phyloP scores from a whole-genome alignment of 1,140 invertebrate genomes.

The Hormaphis cornu region DNA sequence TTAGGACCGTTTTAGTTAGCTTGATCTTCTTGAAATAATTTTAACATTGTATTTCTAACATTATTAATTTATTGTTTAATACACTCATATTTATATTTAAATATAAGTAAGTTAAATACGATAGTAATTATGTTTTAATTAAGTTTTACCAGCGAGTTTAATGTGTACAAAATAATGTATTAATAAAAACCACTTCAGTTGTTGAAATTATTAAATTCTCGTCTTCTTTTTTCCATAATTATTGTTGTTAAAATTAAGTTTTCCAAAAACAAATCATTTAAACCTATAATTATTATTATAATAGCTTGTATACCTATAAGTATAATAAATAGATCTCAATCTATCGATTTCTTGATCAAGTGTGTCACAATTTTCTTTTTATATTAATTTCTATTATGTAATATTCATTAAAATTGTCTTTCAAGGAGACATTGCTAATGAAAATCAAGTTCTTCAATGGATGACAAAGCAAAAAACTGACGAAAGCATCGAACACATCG shows the following conservation, averaged over 20 bases:
- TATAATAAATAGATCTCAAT: too few relatives aligned
- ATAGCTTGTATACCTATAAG: not conserved
- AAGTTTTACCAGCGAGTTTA: not conserved
- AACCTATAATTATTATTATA: not conserved
- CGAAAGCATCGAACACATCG: slow-evolving; percentile 84
- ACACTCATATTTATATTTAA: not conserved
- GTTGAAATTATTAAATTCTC: too few relatives aligned
- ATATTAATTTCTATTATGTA: too few relatives aligned
- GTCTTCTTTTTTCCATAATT: too few relatives aligned
- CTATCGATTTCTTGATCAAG: too few relatives aligned
- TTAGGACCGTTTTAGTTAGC: slow-evolving; percentile 2
- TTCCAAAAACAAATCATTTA: not conserved
- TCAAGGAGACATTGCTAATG: slow-evolving; percentile 71
- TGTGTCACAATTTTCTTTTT: too few relatives aligned
- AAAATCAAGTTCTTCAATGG: slow-evolving; percentile 78
- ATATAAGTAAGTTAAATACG: not conserved
- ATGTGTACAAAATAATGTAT: slow-evolving; percentile 27
- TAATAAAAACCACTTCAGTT: slow-evolving; percentile 24
- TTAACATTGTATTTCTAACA: slow-evolving; percentile 14
- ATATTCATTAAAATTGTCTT: slow-evolving; percentile 9
- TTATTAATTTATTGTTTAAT: slow-evolving; percentile 20
- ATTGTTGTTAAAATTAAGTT: not conserved
- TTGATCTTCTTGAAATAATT: not conserved
- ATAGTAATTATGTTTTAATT: not conserved
- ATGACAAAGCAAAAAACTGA: slow-evolving; percentile 86